phyloP scores from a whole-genome alignment of 2,888 invertebrate genomes.

The Hypomecis atomaria region DNA sequence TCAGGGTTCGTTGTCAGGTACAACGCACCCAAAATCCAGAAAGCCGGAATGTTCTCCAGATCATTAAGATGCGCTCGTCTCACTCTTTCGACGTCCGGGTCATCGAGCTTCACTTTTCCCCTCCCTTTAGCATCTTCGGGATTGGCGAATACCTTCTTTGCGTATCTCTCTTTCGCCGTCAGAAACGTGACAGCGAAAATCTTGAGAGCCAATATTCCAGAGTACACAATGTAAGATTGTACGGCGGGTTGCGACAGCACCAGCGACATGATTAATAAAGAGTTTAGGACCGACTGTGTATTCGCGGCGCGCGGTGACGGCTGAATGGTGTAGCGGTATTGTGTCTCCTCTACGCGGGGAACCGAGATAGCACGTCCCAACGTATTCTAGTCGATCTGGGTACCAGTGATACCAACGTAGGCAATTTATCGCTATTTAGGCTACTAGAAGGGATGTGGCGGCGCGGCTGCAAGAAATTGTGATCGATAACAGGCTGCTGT shows the following conservation, averaged over 20 bases:
- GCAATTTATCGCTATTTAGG: too few relatives aligned
- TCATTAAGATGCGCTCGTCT: conserved; percentile 88
- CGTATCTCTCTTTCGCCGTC: conserved; percentile 57
- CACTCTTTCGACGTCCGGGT: conserved; percentile 64
- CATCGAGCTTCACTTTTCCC: conserved; percentile 67
- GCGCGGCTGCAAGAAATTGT: too few relatives aligned
- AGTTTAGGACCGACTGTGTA: conserved; percentile 20
- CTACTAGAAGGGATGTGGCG: too few relatives aligned
- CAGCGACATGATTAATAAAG: conserved; percentile 23
- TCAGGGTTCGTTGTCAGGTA: conserved; percentile 86
- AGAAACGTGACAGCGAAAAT: conserved; percentile 54
- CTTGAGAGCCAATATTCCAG: conserved; percentile 67
- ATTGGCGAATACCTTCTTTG: conserved; percentile 60
- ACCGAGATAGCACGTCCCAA: conserved; percentile 11
- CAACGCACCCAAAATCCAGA: conserved; percentile 85
- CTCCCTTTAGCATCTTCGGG: conserved; percentile 63
- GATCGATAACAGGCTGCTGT: too few relatives aligned
- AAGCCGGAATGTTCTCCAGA: conserved; percentile 88
- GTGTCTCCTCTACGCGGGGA: conserved; percentile 2
- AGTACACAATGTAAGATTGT: conserved; percentile 66
- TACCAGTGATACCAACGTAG: too few relatives aligned
- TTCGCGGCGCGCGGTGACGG: conserved; percentile 75
- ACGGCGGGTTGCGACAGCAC: conserved; percentile 43
- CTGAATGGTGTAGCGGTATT: conserved; percentile 52
- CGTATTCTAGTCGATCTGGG: too few relatives aligned